Evolutionary conservation across 2,888 invertebrate genomes (phyloP), one percentile per base, ranked within the genome.

Genomic region (Xylota sylvarum): DNA sequence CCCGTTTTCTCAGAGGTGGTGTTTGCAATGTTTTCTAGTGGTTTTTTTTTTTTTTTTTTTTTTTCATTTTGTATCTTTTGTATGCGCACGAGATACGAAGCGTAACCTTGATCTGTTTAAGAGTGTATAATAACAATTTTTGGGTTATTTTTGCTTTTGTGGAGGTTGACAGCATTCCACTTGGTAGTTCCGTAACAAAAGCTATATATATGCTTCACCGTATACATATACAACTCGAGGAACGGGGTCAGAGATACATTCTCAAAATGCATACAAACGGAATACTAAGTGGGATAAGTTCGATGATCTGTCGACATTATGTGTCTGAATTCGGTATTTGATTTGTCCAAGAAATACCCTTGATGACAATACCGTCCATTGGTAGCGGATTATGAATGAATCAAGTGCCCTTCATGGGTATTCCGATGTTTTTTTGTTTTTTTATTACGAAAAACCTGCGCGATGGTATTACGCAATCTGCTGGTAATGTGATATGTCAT

Each of bases 71-170:
- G 46, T 58, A 19, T 12, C 67, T 69, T 55, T 55, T 40, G 73
- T 46, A 56, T 65, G 46, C 65, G 23, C 76, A 40, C 40, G 19
- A 50, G 67, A 60, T 77, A 60, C 37, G 56, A 7, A 17, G 9
- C 46, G 32, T 73, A 67, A 73, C 72, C 73, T 80, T 67, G 65
- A 80, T 73, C 80, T 73, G 80, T 32, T 73, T 80, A 73, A 70
- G 58, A 60, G 48, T 27, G 35, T 35, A 55, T 43, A 46, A 43
- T 19, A 46, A 32, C 7, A 23, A 37, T 5, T 56, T 30, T 65
- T 65, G 32, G 55, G 19, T 65, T 35, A 27, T 67, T 76, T 73
- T 50, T 19, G 12, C 30, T 62, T 76, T 23, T 64, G 19, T 64
- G 58, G 65, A 80, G 73, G 80, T 43, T 78, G 46, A 35, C 72